Percentiles rank a stretch among this genome's conserved stretches.
Conservation (phyloP, 2,888 invertebrate genomes). For the Mactromeris polynyma region DNA sequence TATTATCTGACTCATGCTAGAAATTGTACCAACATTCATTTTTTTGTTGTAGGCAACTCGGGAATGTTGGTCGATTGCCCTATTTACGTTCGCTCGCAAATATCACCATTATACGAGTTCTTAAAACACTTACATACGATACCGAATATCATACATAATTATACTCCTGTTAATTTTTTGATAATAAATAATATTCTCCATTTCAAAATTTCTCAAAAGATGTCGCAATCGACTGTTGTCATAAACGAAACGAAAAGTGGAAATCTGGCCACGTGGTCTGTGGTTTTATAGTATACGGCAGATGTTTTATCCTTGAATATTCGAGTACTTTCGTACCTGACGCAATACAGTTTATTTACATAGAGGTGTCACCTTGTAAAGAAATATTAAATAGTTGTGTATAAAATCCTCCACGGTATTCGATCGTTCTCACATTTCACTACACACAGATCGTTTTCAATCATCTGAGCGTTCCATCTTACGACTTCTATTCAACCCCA, state of each 20-base stretch:
- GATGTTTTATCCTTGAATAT: background rate
- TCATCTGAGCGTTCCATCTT: background rate
- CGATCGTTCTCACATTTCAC: background rate
- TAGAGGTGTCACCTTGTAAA: background rate
- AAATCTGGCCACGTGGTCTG: background rate
- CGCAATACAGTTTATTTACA: background rate
- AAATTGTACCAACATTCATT: background rate
- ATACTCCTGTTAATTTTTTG: background rate
- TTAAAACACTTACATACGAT: too few relatives aligned
- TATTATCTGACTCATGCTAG: background rate
- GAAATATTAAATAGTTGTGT: background rate
- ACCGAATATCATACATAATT: too few relatives aligned
- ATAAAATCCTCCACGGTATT: background rate
- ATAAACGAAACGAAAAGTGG: slow-evolving; percentile 7
- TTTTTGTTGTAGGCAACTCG: background rate
- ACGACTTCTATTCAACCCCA: background rate
- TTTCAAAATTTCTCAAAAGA: too few relatives aligned
- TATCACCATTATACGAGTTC: background rate
- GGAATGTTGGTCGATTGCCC: background rate
- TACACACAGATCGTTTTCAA: background rate
- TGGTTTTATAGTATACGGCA: background rate
- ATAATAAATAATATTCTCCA: background rate
- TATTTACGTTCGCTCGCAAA: background rate
- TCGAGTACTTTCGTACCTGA: background rate
- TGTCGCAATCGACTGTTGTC: background rate